Conservation (phyloP, 2,113 vertebrate genomes). For the Maccullochella peelii region DNA sequence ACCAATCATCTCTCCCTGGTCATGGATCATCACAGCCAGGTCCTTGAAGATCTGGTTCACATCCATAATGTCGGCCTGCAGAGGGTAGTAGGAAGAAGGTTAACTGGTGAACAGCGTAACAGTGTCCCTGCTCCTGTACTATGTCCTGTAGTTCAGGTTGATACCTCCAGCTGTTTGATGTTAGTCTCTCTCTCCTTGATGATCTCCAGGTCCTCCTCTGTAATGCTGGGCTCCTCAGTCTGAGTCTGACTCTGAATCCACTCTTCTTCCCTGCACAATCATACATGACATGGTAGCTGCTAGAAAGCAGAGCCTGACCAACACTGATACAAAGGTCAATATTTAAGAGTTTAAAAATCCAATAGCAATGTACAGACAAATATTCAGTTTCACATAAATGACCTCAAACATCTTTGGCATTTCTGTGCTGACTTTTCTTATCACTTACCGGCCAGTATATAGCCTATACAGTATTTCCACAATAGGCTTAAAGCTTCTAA, state of each 20-base stretch:
- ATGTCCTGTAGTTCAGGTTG: background rate
- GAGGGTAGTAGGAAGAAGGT: constrained; percentile 43
- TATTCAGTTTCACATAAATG: no score
- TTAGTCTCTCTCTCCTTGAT: constrained; percentile 93
- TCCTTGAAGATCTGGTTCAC: constrained; percentile 98
- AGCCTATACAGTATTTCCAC: no score
- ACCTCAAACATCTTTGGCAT: no score
- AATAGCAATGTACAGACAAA: no score
- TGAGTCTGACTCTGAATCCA: constrained; percentile 90
- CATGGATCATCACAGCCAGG: constrained; percentile 95
- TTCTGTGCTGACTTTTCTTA: no score
- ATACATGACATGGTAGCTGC: background rate
- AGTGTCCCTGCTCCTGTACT: background rate
- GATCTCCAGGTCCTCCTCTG: constrained; percentile 92
- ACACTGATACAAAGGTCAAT: no score
- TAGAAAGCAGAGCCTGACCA: no score
- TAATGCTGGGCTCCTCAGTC: constrained; percentile 87
- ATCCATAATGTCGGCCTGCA: constrained; percentile 93
- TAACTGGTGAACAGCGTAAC: background rate
- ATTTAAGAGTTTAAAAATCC: no score
- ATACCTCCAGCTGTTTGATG: constrained; percentile 92
- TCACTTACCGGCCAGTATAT: no score
- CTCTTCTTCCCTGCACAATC: constrained; percentile 86
- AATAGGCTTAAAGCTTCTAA: no score
- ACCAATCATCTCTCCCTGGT: constrained; percentile 96